Evolutionary conservation across 64 coral and sea anemone species (phyloP).

Genomic region (Anthopleura sola): DNA sequence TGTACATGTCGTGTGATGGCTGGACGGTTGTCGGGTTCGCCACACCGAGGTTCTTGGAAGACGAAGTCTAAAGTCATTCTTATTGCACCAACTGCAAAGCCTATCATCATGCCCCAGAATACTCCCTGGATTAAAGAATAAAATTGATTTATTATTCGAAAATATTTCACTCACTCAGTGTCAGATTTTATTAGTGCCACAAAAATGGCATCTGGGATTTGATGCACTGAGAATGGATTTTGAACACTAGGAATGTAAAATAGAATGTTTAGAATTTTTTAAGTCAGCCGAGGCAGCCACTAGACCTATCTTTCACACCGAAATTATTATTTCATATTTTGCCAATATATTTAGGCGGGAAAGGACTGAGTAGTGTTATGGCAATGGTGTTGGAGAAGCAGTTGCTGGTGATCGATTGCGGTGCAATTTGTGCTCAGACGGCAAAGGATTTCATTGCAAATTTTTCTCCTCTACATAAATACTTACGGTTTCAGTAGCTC

Average conservation of each 20-base stretch:
- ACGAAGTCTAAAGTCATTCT: conserved; percentile 94
- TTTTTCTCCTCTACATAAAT: background rate
- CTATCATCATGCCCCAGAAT: conserved; percentile 18
- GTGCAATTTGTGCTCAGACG: background rate
- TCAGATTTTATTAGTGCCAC: no score
- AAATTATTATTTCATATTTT: no score
- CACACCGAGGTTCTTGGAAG: conserved; percentile 70
- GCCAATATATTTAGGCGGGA: no score
- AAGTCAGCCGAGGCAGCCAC: no score
- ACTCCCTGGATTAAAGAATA: background rate
- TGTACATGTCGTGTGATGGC: conserved; percentile 75
- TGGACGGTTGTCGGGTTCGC: conserved; percentile 76
- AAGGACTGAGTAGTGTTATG: background rate
- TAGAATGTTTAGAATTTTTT: no score
- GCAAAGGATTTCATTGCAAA: background rate
- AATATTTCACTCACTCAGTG: no score
- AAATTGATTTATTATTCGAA: no score
- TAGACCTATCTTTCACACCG: no score
- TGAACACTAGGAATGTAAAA: no score
- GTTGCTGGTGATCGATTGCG: no score
- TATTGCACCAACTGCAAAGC: conserved; percentile 48
- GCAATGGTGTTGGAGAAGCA: background rate
- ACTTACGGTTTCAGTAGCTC: conserved; percentile 80
- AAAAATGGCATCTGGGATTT: no score
- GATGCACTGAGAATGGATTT: no score